Conservation (phyloP, 1,140 invertebrate species). For the Homalodisca vitripennis region DNA sequence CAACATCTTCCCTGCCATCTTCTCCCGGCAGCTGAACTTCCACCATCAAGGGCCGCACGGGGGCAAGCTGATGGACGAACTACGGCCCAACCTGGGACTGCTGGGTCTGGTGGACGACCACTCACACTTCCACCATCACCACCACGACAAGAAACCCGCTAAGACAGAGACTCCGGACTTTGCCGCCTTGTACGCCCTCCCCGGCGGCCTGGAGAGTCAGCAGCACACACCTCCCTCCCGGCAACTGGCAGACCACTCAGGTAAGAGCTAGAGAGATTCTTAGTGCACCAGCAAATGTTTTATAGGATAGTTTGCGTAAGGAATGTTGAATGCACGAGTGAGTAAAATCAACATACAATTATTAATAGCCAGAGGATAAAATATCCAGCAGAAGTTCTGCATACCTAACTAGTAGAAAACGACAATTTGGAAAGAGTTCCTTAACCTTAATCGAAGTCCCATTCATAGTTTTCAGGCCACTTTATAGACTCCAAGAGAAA, state of each 20-base stretch:
- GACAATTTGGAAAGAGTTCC: too few relatives aligned
- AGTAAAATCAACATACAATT: too few relatives aligned
- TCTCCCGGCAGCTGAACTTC: constrained; percentile 82
- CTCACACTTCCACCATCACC: constrained; percentile 59
- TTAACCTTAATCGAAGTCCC: too few relatives aligned
- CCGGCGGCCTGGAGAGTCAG: constrained; percentile 43
- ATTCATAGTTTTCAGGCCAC: too few relatives aligned
- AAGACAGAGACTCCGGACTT: constrained; percentile 72
- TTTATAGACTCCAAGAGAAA: too few relatives aligned
- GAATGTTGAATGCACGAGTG: too few relatives aligned
- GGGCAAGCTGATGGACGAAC: constrained; percentile 74
- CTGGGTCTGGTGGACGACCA: constrained; percentile 73
- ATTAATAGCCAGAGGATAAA: too few relatives aligned
- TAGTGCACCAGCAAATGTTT: too few relatives aligned
- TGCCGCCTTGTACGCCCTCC: constrained; percentile 64
- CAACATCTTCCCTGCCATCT: constrained; percentile 87
- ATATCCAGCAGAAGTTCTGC: neutral
- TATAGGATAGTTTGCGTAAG: too few relatives aligned
- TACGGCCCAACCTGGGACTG: constrained; percentile 75
- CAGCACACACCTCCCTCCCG: constrained; percentile 59
- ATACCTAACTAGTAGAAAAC: too few relatives aligned
- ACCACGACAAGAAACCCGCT: constrained; percentile 44
- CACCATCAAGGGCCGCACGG: constrained; percentile 35
- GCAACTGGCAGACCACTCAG: constrained; percentile 58
- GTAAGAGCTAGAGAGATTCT: too few relatives aligned